Evolutionary conservation across 92 coral and sea anemone genomes (phyloP).

Genomic region (Porites cylindrica): DNA sequence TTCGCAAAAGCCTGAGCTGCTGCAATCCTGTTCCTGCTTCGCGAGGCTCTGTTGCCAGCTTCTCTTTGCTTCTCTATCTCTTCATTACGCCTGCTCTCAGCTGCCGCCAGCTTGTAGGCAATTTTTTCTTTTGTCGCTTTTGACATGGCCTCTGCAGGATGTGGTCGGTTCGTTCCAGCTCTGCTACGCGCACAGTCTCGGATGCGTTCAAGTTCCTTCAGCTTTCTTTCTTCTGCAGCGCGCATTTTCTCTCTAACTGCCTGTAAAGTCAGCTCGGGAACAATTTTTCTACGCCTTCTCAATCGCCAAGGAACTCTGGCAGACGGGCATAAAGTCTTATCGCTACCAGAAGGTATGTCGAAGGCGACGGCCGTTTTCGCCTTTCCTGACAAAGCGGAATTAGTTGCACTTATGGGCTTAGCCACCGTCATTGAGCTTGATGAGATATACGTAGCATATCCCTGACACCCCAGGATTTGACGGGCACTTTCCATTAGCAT

Average conservation of each 20-base stretch:
- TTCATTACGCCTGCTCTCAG: background rate
- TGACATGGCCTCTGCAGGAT: slow-evolving; percentile 23
- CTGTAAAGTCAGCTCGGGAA: background rate
- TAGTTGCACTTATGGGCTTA: slow-evolving; percentile 7
- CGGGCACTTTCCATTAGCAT: background rate
- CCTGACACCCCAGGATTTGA: slow-evolving; percentile 28
- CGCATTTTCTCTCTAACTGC: slow-evolving; percentile 20
- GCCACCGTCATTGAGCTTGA: slow-evolving; percentile 2
- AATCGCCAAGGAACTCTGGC: slow-evolving; percentile 21
- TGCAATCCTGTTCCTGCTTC: slow-evolving; percentile 31
- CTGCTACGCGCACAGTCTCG: slow-evolving; percentile 21
- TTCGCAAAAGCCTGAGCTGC: slow-evolving; percentile 2
- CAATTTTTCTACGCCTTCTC: background rate
- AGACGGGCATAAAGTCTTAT: background rate
- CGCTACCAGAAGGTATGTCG: slow-evolving; percentile 10
- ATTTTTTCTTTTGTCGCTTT: slow-evolving; percentile 11
- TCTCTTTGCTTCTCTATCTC: background rate
- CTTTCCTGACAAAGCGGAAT: background rate
- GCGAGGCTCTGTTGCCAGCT: slow-evolving; percentile 9
- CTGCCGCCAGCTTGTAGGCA: slow-evolving; percentile 25
- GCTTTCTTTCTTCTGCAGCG: slow-evolving; percentile 30
- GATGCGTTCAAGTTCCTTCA: slow-evolving; percentile 23
- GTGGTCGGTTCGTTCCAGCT: slow-evolving; percentile 7
- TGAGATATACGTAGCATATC: background rate
- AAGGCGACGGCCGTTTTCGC: slow-evolving; percentile 14